Evolutionary conservation across 2,113 vertebrate genomes (phyloP), one percentile per base, ranked within the genome.

Genomic region (Cyprinus carpio): DNA sequence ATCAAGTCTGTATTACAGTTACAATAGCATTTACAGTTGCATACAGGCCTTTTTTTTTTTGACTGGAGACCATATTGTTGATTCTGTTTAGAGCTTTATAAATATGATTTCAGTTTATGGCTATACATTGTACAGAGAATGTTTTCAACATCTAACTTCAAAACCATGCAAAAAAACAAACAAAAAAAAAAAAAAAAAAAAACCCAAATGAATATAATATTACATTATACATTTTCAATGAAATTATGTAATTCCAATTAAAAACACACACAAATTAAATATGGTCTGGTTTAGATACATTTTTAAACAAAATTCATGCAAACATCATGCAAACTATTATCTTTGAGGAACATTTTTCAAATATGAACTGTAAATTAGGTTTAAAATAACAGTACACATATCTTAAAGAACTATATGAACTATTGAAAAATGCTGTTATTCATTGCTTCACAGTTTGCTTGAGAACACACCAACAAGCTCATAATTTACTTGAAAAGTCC

Each of bases 311-410:
- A 29, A 27, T 77, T 34, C 51, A 58, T 15, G 20, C 29, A 58
- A 76, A 54, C 46, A 43, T 72, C 46, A 72, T 43, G 69, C 69
- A 72, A 72, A 40, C 20, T 46, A 43, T 43, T 71, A 40, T 72
- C 18, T 23, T 23, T n/a, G 20, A 40, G 69, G 4, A 71, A 23
- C 18, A 40, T 27, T 49, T 43, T 3, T 27, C 34, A 43, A 40
- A 8, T 27, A 75, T 74, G 1, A 27, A 16, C 23, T 49, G n/a
- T 67, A 8, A 69, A 34, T 69, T 69, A 20, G 7, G 34, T 69
- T 72, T 13, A 72, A 40, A 72, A 34, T 20, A 72, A 23, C 31
- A 12, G 7, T 37, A 40, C 12, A 9, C 34, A 23, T 3, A 62
- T 62, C 11, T 62, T 4, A 25, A 72, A 12, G 2, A 40, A 72